These are phyloP conservation scores for Picathartes gymnocephalus DNA, from an alignment of 2,113 vertebrate species.

Conservation along the genomic window DNA sequence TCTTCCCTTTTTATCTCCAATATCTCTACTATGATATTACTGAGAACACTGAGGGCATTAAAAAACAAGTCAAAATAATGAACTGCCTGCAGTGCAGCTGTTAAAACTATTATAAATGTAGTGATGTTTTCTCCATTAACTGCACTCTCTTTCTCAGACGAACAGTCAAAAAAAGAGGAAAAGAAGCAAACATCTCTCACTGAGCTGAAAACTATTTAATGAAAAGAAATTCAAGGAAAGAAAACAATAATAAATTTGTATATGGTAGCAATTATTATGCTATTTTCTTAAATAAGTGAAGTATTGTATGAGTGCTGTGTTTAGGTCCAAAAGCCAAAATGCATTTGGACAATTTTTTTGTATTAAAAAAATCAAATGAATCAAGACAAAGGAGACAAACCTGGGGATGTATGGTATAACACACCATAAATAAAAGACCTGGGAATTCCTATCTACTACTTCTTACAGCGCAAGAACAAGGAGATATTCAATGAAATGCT, in stretches of 20 bases:
- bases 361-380: not conserved
- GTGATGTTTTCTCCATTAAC: constrained; percentile 23
- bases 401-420: not conserved
- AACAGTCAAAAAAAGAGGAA: not conserved
- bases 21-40: not conserved
- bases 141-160: not conserved
- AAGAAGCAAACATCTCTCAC: not conserved
- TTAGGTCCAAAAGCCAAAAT: not conserved
- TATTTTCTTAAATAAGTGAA: not conserved
- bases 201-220: not conserved
- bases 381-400: not conserved
- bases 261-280: not conserved
- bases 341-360: not conserved
- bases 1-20: not conserved
- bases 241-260: not conserved
- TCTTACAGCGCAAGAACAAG: not conserved
- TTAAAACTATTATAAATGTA: constrained; percentile 5
- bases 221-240: not conserved
- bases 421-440: not conserved
- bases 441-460: not conserved
- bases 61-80: constrained; percentile 30
- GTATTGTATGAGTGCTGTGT: not conserved
- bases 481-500: not conserved
- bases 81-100: constrained; percentile 30
- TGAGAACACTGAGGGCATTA: not conserved